Evolutionary conservation across 2,113 vertebrate species (phyloP), one percentile per base, ranked within the genome.

Genomic region (Speoplatyrhinus poulsoni): DNA sequence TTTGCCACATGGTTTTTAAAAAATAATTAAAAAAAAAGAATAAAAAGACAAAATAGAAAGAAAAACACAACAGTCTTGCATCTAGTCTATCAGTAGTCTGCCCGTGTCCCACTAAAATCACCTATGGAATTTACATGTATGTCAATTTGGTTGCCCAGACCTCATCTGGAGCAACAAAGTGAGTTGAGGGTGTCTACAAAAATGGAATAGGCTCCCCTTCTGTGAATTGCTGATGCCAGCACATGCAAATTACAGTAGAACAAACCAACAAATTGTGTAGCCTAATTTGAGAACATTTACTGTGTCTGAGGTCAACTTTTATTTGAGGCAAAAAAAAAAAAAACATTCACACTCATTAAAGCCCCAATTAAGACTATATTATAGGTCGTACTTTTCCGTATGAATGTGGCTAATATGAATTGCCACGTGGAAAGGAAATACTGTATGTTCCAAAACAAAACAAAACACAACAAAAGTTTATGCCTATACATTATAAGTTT

Each of bases 231-330:
- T 72, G 60, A 17, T 67, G 57, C 60, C 65, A 74, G 48, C 12
- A 11, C 46, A 48, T 46, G 54, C 15, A 70, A 68, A 58, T 58
- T 46, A 67, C 32, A 56, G 59, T 8, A 16, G 17, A 67, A 56
- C 69, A 69, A 0, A 67, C 60, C 79, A 80, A 80, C 62, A 77
- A 62, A 76, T 66, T 70, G 68, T 74, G 59, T 52, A 72, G 46
- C 52, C 60, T 70, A 60, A 73, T 79, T 84, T 85, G 16, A 75
- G 70, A 74, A 66, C 19, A 64, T 54, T 82, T 72, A 78, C 58
- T 73, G 54, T 72, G 81, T 84, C 75, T 82, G 81, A 81, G 79
- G 81, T 79, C 64, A 62, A 61, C 9, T 76, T 82, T 87, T 84
- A 79, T 82, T 79, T 69, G 70, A 76, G 65, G 57, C 9, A 15